Conservation (phyloP, 2,888 invertebrate species). For the Drosophila multiciliata region DNA sequence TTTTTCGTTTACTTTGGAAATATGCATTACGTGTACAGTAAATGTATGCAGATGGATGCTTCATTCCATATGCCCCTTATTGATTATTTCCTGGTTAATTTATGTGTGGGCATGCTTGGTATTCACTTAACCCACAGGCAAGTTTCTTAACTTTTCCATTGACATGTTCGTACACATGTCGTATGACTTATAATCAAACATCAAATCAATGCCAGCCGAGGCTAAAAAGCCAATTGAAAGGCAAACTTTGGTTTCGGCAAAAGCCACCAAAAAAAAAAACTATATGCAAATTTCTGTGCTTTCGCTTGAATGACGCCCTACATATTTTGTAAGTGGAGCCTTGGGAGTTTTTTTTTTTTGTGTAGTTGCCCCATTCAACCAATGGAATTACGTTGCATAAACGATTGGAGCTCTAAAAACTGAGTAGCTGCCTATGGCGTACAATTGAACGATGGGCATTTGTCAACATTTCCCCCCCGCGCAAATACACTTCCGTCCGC, state of each 20-base stretch:
- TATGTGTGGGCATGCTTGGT: conserved; percentile 46
- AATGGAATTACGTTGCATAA: conserved; percentile 37
- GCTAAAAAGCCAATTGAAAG: conserved; percentile 48
- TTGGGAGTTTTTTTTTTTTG: conserved; percentile 16
- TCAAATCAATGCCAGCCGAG: conserved; percentile 60
- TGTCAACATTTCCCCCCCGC: conserved; percentile 45
- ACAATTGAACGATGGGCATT: conserved; percentile 61
- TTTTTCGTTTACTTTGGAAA: conserved; percentile 4
- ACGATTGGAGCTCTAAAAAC: conserved; percentile 16
- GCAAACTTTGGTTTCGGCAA: conserved; percentile 32
- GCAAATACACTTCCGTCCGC: not conserved
- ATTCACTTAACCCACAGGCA: not conserved
- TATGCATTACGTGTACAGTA: conserved; percentile 4
- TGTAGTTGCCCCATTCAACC: conserved; percentile 33
- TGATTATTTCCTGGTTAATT: conserved; percentile 40
- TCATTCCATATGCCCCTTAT: conserved; percentile 25
- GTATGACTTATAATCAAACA: conserved; percentile 47
- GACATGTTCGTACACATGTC: conserved; percentile 53
- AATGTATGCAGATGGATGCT: conserved; percentile 3
- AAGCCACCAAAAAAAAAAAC: conserved; percentile 6
- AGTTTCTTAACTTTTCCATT: conserved; percentile 17
- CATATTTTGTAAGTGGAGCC: conserved; percentile 29
- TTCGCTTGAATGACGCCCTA: conserved; percentile 27
- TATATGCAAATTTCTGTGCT: conserved; percentile 43
- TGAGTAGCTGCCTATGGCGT: conserved; percentile 23